A percentile compares a stretch with the other conserved stretches of the same genome.
Evolutionary conservation across 2,113 vertebrate genomes (phyloP).

Genomic region (Epinephelus lanceolatus): DNA sequence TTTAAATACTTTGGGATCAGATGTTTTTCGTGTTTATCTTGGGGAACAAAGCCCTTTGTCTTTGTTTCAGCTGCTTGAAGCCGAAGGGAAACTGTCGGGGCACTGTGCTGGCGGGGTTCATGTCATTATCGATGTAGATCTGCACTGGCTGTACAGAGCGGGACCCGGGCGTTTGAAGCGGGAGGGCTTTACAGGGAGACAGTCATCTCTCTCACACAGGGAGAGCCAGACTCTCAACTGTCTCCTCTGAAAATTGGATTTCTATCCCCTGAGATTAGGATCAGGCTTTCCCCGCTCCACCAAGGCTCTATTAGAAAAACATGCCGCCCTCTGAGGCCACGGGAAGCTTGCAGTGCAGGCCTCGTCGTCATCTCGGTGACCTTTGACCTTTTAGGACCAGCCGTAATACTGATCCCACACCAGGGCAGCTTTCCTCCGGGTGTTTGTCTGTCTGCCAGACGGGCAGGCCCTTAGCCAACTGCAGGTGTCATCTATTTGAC

Average conservation of each 20-base stretch:
- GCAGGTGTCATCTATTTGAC: constrained; percentile 77
- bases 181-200: constrained; percentile 72
- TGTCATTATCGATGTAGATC: constrained; percentile 73
- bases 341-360: background rate
- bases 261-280: constrained; percentile 82
- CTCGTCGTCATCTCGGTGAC: constrained; percentile 43
- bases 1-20: constrained; percentile 59
- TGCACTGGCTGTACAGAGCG: constrained; percentile 30
- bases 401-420: constrained; percentile 56
- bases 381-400: constrained; percentile 68
- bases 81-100: constrained; percentile 30
- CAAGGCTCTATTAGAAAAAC: constrained; percentile 55
- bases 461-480: constrained; percentile 43
- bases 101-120: constrained; percentile 41
- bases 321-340: constrained; percentile 5
- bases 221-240: constrained; percentile 81
- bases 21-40: constrained; percentile 67
- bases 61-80: constrained; percentile 43
- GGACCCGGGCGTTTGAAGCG: constrained; percentile 66
- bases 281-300: constrained; percentile 68
- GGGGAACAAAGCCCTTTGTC: constrained; percentile 65
- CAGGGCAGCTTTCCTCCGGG: constrained; percentile 57
- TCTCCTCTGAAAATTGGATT: constrained; percentile 83
- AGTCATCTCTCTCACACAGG: constrained; percentile 72
- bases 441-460: constrained; percentile 62